Evolutionary conservation across 2,113 vertebrate species (phyloP), one percentile per base, ranked within the genome.

Genomic region (Cheirogaleus medius): DNA sequence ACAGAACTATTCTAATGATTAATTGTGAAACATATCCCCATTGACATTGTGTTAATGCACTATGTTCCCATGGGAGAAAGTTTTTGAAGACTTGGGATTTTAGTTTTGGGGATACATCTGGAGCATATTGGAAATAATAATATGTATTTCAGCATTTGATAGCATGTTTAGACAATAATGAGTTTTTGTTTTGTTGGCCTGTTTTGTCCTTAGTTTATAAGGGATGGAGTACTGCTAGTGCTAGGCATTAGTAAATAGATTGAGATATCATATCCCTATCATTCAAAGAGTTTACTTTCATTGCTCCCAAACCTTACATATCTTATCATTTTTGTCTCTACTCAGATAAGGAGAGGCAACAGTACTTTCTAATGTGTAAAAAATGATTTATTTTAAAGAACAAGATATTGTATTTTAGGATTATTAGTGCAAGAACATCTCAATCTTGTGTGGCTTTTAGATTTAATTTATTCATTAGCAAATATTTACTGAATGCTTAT

Each of bases 41-140:
- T n/a, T 95, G 64, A 85, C 39, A 93, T 5, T 97, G 32, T 88
- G 56, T 89, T 88, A 95, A n/a, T n/a, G 13, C 37, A 76, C 39
- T 83, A 3, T 92, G 17, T 90, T 97, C 20, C 73, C n/a, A 27
- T 85, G 81, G 49, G 81, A 89, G 15, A 89, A 91, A 90, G 6
- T 66, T 93, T 92, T 60, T 76, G 12, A 87, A 49, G 52, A 80
- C 12, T 76, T 88, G 27, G n/a, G 18, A 73, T 96, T 88, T 81
- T 92, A 63, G 69, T 84, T 94, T 87, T 63, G 6, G 73, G 12
- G 18, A 66, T 96, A 78, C 90, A 83, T 90, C 66, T 89, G 52
- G 63, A 56, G 10, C 47, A 37, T 91, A 69, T 76, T 89, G 58
- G 44, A 74, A 77, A 68, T 89, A 78, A 87, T 47, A 82, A 27